Conservation (phyloP, 2,888 invertebrate species). For the Aelia acuminata region DNA sequence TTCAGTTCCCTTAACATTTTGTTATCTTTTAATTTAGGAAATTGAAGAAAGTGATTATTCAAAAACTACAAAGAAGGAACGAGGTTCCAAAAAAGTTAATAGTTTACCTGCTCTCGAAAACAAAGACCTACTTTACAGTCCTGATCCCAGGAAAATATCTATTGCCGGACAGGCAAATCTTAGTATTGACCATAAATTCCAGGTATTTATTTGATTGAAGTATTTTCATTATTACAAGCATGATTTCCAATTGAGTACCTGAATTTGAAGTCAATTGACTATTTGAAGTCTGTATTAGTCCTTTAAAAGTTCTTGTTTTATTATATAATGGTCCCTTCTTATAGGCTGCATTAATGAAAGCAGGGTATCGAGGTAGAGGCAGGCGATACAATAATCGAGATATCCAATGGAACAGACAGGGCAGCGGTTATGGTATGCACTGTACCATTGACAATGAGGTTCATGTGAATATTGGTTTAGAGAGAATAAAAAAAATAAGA, state of each 20-base stretch:
- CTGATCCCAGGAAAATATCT: conserved; percentile 59
- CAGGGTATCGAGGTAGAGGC: background rate
- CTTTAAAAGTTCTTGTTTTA: background rate
- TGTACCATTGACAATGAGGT: conserved; percentile 59
- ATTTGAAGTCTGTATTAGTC: too few relatives aligned
- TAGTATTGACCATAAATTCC: conserved; percentile 59
- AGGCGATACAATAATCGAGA: conserved; percentile 35
- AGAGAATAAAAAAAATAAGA: conserved; percentile 53
- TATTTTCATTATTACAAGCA: background rate
- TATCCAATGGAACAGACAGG: conserved; percentile 52
- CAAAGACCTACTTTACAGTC: conserved; percentile 54
- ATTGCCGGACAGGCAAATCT: conserved; percentile 24
- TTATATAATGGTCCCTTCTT: background rate
- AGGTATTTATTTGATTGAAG: conserved; percentile 1
- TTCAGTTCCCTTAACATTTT: too few relatives aligned
- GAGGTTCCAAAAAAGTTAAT: background rate
- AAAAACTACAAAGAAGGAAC: background rate
- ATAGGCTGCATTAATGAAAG: background rate
- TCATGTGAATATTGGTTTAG: conserved; percentile 50
- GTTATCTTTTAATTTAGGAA: conserved; percentile 9
- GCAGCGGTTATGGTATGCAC: conserved; percentile 61
- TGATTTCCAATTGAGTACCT: background rate
- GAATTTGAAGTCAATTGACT: too few relatives aligned
- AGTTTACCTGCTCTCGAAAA: background rate
- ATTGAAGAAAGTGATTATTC: background rate